Conservation (phyloP, 2,113 vertebrate species). For the Picathartes gymnocephalus region DNA sequence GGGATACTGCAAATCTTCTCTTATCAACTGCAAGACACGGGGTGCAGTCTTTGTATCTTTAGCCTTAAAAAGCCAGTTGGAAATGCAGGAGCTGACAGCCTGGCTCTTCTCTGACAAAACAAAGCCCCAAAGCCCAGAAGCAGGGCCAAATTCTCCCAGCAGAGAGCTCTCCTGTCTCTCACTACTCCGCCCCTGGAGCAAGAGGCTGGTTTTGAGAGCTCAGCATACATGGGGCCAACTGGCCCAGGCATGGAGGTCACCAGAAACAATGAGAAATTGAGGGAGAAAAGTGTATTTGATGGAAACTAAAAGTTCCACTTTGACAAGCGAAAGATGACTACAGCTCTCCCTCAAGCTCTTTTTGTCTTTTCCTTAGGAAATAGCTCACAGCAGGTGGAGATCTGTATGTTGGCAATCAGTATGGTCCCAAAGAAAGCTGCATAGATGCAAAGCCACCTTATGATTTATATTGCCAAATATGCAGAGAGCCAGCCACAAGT, state of each 20-base stretch:
- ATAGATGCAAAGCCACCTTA: background rate
- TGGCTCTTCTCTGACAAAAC: background rate
- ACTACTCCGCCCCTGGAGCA: background rate
- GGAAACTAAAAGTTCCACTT: background rate
- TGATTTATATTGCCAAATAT: background rate
- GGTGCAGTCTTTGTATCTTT: background rate
- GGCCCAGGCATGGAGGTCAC: accelerated
- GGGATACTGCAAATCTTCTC: background rate
- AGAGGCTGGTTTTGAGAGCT: background rate
- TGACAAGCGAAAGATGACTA: background rate
- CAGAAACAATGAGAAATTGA: background rate
- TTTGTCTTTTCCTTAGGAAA: background rate
- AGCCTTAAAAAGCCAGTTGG: background rate
- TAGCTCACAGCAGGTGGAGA: background rate
- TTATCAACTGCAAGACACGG: background rate
- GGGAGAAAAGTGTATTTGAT: background rate
- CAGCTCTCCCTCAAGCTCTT: background rate
- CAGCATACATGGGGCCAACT: accelerated
- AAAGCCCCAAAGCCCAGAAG: background rate
- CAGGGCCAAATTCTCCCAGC: background rate
- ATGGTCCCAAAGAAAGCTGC: background rate
- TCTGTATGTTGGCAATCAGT: background rate
- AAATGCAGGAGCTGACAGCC: background rate
- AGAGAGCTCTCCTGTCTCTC: background rate
- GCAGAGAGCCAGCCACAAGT: background rate